phyloP scores from a whole-genome alignment of 2,888 invertebrate species.

The Stenodera caucasica region DNA sequence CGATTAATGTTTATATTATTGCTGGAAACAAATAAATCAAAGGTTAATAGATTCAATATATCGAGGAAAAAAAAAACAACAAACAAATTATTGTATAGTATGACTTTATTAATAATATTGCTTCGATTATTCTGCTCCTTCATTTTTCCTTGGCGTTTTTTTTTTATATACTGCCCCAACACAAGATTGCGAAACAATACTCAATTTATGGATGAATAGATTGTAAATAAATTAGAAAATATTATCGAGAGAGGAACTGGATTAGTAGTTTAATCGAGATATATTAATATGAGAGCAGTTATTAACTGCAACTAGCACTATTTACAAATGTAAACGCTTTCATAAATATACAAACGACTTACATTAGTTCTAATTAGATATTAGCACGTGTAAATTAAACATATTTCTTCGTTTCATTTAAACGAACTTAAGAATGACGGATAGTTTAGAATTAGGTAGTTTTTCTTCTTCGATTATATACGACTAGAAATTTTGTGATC shows the following conservation, averaged over 20 bases:
- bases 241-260: background rate
- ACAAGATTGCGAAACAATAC: background rate
- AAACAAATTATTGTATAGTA: background rate
- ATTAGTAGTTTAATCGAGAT: conserved; percentile 28
- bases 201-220: background rate
- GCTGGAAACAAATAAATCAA: background rate
- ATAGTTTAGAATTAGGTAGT: no score
- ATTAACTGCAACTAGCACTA: conserved; percentile 33
- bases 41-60: background rate
- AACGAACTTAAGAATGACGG: background rate
- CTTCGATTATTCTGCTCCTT: background rate
- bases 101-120: background rate
- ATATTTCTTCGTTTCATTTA: background rate
- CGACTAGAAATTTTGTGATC: no score
- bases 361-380: conserved; percentile 34
- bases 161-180: background rate
- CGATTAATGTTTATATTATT: background rate
- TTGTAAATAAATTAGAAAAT: background rate
- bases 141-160: background rate
- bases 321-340: conserved; percentile 36
- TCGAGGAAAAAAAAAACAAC: background rate
- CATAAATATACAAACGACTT: conserved; percentile 33
- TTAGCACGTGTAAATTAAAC: conserved; percentile 11
- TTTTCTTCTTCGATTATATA: no score
- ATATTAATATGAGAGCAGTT: conserved; percentile 33